Percentiles rank a stretch among this genome's conserved stretches.
Conservation (phyloP, 2,113 vertebrate genomes). For the Grus americana region DNA sequence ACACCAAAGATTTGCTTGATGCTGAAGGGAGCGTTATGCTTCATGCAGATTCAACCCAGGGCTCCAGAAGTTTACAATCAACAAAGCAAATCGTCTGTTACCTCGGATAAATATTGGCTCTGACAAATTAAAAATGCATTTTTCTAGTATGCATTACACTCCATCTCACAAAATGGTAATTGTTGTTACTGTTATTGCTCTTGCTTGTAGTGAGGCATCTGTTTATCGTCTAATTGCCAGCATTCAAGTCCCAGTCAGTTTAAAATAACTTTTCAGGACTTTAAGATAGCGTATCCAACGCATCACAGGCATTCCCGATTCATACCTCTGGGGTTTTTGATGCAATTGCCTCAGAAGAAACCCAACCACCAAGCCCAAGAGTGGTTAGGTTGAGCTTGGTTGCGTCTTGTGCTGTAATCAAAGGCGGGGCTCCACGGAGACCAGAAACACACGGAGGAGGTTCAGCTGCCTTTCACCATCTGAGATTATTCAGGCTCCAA, state of each 20-base stretch:
- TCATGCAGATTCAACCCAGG: not conserved
- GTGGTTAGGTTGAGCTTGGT: not conserved
- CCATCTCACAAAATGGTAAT: not conserved
- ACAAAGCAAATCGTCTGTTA: slow-evolving; percentile 7
- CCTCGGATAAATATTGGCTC: slow-evolving; percentile 30
- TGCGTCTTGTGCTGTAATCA: not conserved
- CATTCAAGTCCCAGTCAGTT: not conserved
- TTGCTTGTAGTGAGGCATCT: not conserved
- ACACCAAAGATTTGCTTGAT: not conserved
- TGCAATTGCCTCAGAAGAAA: not conserved
- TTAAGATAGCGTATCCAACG: rapidly evolving
- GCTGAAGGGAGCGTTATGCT: not conserved
- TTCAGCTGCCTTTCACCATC: not conserved
- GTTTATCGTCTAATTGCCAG: not conserved
- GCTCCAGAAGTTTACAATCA: not conserved
- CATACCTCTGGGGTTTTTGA: not conserved
- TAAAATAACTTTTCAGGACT: not conserved
- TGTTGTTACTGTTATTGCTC: slow-evolving; percentile 2
- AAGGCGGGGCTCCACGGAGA: not conserved
- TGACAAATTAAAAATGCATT: slow-evolving; percentile 2
- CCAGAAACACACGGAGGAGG: rapidly evolving
- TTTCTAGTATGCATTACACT: not conserved
- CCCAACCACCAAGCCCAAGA: too few relatives aligned
- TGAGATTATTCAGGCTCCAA: rapidly evolving
- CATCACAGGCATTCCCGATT: rapidly evolving